Evolutionary conservation across 2,888 invertebrate species (phyloP).

Genomic region (Galerucella pusilla): DNA sequence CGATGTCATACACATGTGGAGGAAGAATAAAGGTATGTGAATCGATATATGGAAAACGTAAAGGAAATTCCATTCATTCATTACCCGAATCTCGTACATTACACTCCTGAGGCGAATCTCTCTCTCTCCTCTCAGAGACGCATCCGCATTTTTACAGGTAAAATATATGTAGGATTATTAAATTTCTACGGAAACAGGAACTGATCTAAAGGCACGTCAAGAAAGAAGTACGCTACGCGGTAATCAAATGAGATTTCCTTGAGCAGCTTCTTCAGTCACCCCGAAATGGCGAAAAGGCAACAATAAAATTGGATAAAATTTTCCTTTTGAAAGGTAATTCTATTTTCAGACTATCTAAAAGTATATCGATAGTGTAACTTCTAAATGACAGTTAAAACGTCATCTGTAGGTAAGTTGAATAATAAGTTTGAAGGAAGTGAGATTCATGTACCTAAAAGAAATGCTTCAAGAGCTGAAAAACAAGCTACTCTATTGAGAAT

Average conservation of each 20-base stretch:
- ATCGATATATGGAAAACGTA: constrained; percentile 3
- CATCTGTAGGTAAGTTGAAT: too few species aligned
- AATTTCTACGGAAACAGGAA: constrained; percentile 50
- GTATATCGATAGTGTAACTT: neutral
- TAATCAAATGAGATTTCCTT: constrained; percentile 47
- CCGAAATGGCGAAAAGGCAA: constrained; percentile 41
- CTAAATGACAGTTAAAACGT: neutral
- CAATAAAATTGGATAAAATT: constrained; percentile 42
- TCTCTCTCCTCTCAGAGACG: constrained; percentile 8
- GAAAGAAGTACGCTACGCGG: constrained; percentile 42
- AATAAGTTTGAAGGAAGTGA: neutral
- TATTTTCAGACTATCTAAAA: constrained; percentile 36
- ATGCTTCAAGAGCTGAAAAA: too few species aligned
- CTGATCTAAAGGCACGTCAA: constrained; percentile 48
- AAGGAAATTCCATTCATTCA: constrained; percentile 21
- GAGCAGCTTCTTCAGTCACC: constrained; percentile 35
- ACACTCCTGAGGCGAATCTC: constrained; percentile 6
- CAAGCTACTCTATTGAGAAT: too few species aligned
- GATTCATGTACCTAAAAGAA: too few species aligned
- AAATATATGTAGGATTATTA: constrained; percentile 44
- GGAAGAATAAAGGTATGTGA: constrained; percentile 1
- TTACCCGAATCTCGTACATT: constrained; percentile 14
- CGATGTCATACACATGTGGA: neutral
- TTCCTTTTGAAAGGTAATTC: constrained; percentile 38
- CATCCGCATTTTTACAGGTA: constrained; percentile 46